Evolutionary conservation across 2,797 vertebrate species (phyloP).

Genomic region (Sibirionetta formosa): DNA sequence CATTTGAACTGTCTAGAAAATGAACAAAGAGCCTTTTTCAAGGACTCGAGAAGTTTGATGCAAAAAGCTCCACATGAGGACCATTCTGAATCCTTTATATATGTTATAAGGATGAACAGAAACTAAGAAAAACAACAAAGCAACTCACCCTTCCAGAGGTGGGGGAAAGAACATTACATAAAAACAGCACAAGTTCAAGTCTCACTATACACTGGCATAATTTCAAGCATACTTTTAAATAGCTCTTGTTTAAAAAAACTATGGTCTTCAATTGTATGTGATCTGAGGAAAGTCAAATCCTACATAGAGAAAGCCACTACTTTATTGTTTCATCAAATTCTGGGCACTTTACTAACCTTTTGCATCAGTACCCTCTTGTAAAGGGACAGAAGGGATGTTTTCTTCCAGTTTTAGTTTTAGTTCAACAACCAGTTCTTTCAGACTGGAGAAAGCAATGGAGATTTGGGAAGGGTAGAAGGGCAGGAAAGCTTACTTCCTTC

Average conservation of each 20-base stretch:
- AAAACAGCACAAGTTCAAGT: not conserved
- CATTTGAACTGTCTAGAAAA: not conserved
- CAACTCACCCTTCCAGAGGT: not conserved
- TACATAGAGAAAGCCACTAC: not conserved
- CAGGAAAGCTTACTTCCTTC: constrained; percentile 4
- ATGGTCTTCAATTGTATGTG: not conserved
- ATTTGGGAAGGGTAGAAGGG: not conserved
- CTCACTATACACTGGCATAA: not conserved
- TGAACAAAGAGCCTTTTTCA: constrained; percentile 18
- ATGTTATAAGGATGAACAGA: not conserved
- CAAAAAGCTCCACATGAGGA: not conserved
- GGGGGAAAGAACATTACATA: not conserved
- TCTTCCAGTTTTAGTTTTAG: not conserved
- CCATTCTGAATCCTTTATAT: not conserved
- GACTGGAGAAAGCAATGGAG: not conserved
- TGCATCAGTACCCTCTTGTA: not conserved
- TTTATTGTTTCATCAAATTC: not conserved
- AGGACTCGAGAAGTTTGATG: not conserved
- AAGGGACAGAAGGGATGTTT: not conserved
- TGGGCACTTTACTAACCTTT: not conserved
- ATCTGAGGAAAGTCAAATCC: not conserved
- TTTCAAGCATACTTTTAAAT: not conserved
- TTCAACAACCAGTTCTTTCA: not conserved
- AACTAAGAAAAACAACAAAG: not conserved
- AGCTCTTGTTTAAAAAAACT: not conserved